Base-by-base conservation (phyloP, 2,888 invertebrate genomes). In the Xanthorhoe spadicearia region DNA sequence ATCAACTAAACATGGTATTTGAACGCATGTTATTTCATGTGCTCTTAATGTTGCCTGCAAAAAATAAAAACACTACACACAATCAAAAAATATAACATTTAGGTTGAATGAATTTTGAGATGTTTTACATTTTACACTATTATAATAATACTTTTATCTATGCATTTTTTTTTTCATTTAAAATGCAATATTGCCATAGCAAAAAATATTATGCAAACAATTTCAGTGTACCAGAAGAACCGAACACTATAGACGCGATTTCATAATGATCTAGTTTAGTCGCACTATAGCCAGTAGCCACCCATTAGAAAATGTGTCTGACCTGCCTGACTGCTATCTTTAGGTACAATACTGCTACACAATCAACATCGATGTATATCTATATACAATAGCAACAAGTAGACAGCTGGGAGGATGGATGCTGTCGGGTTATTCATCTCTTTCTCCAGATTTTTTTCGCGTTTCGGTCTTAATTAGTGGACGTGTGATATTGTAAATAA, bases 331-430 rank as follows among this genome's bases (percentile, higher is more conserved):
- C 74, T 83, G 82, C 77, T 76, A 67, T 69, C 64, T 59, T 7
- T 43, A 43, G 0, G 38, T 43, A 13, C 13, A 8, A n/a, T 23
- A 50, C 46, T 46, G 13, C 46, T 19, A 23, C 23, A 50, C 50
- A 48, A 48, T 87, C 83, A 72, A 48, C 62, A 67, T 38, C 10
- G 13, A 32, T 35, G 2, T 17, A 9, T n/a, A 23, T 69, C 50
- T 46, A 75, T 6, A 32, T 75, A 77, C 73, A 88, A 86, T 81
- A 90, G 86, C 90, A 91, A 91, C 89, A 90, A 91, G 90, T 89
- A 85, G 86, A 88, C 90, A 92, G 90, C 90, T 91, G 90, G 83
- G 87, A 89, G 88, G 84, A 91, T 90, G 92, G 88, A 87, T 89
- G 87, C 81, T 86, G 85, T 84, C 76, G 81, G 81, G 83, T 81